Evolutionary conservation across 2,113 vertebrate species (phyloP).

Genomic region (Helogale parvula): DNA sequence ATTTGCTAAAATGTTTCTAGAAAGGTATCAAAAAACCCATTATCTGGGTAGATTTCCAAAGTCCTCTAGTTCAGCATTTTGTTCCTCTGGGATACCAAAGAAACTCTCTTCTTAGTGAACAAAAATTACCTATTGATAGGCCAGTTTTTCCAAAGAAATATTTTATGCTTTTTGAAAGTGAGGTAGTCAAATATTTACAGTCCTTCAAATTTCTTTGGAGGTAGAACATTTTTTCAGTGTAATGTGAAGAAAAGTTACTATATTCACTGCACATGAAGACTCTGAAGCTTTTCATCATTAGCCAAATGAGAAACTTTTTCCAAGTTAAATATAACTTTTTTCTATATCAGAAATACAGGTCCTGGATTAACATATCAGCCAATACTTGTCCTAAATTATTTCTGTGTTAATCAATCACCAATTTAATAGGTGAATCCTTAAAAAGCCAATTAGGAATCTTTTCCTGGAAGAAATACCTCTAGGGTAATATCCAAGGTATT

Average conservation of each 20-base stretch:
- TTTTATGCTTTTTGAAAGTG: slow-evolving; percentile 45
- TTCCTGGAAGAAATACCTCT: not conserved
- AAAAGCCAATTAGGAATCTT: slow-evolving; percentile 11
- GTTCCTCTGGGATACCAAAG: not conserved
- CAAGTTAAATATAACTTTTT: not conserved
- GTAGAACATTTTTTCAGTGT: slow-evolving; percentile 26
- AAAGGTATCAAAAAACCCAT: slow-evolving; percentile 14
- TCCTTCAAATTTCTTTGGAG: slow-evolving; percentile 40
- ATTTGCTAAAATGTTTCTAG: slow-evolving; percentile 57
- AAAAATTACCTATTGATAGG: not conserved
- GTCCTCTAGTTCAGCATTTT: not conserved
- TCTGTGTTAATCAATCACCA: not conserved
- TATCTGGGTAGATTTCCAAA: not conserved
- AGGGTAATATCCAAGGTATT: not conserved
- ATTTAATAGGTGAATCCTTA: slow-evolving; percentile 9
- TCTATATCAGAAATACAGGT: not conserved
- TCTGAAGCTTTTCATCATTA: not conserved
- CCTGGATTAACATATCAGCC: not conserved
- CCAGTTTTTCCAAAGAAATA: slow-evolving; percentile 25
- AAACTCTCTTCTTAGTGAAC: slow-evolving; percentile 11
- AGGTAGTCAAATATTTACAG: not conserved
- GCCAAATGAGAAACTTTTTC: slow-evolving; percentile 22
- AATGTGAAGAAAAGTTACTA: not conserved
- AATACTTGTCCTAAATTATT: not conserved
- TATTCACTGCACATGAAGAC: not conserved